Percentiles rank a stretch among this genome's conserved stretches.
phyloP scores from a whole-genome alignment of 2,888 invertebrate species.

The Noctua janthe region DNA sequence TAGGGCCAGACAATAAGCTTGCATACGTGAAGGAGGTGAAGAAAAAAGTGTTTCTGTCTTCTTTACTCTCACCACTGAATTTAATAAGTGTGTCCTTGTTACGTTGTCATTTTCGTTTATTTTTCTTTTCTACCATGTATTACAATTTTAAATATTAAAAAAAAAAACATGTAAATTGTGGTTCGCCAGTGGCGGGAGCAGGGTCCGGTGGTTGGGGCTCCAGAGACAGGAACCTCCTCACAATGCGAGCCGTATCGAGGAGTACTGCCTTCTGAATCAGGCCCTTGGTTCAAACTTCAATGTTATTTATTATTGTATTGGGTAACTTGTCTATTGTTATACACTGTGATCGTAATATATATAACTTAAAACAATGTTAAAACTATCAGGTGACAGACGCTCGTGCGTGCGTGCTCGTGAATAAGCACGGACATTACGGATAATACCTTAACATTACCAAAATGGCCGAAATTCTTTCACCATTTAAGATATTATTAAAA shows the following conservation, averaged over 20 bases:
- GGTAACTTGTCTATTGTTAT: not conserved
- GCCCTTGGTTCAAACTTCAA: not conserved
- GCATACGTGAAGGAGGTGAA: not conserved
- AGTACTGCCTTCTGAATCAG: not conserved
- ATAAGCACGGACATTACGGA: not conserved
- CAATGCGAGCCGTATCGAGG: not conserved
- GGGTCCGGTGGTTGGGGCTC: not conserved
- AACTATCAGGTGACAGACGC: not conserved
- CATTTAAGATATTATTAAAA: constrained; percentile 19
- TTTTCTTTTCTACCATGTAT: not conserved
- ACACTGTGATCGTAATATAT: not conserved
- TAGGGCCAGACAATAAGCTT: not conserved
- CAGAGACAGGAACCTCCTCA: not conserved
- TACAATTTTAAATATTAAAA: not conserved
- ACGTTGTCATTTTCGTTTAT: not conserved
- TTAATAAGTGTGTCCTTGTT: not conserved
- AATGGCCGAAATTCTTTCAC: no score
- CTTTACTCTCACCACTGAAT: not conserved
- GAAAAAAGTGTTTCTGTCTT: not conserved
- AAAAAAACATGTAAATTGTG: no score
- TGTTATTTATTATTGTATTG: not conserved
- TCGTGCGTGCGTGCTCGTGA: not conserved
- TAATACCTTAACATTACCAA: not conserved
- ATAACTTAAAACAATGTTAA: not conserved
- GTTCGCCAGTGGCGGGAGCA: not conserved